phyloP scores from a whole-genome alignment of 2,113 vertebrate species.

The Abramis brama region DNA sequence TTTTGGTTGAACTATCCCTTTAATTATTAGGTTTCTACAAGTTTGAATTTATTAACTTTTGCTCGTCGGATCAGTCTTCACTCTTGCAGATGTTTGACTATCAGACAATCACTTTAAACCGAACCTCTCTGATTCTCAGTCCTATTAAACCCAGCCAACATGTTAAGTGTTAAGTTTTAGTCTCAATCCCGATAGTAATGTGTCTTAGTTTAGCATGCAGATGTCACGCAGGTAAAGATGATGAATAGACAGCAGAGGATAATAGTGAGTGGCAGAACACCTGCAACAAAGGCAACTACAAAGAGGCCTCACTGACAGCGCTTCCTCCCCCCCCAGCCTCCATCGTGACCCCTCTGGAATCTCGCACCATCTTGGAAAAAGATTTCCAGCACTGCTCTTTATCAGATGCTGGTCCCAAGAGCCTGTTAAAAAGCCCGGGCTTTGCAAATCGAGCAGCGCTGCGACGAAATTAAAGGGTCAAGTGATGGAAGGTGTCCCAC shows the following conservation, averaged over 20 bases:
- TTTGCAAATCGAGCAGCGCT: constrained; percentile 65
- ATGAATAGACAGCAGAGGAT: constrained; percentile 70
- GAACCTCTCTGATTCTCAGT: background rate
- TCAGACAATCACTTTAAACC: background rate
- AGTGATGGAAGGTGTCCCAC: constrained; percentile 59
- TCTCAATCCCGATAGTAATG: constrained; percentile 50
- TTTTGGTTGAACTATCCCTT: background rate
- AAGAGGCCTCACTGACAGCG: constrained; percentile 77
- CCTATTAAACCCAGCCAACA: background rate
- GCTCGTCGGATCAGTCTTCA: background rate
- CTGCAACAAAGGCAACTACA: constrained; percentile 84
- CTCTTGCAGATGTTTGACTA: background rate
- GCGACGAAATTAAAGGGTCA: constrained; percentile 61
- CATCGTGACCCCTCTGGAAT: constrained; percentile 72
- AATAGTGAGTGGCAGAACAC: constrained; percentile 83
- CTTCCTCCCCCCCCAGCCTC: constrained; percentile 72
- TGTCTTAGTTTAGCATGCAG: constrained; percentile 66
- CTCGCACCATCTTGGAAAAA: constrained; percentile 76
- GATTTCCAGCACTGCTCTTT: constrained; percentile 71
- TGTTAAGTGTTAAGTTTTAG: background rate
- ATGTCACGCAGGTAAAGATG: constrained; percentile 76
- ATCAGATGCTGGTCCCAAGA: constrained; percentile 63
- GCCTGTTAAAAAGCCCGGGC: constrained; percentile 64
- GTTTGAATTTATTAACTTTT: background rate
- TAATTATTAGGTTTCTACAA: background rate